Evolutionary conservation across 1,140 invertebrate species (phyloP).

Genomic region (Drosophila lini): DNA sequence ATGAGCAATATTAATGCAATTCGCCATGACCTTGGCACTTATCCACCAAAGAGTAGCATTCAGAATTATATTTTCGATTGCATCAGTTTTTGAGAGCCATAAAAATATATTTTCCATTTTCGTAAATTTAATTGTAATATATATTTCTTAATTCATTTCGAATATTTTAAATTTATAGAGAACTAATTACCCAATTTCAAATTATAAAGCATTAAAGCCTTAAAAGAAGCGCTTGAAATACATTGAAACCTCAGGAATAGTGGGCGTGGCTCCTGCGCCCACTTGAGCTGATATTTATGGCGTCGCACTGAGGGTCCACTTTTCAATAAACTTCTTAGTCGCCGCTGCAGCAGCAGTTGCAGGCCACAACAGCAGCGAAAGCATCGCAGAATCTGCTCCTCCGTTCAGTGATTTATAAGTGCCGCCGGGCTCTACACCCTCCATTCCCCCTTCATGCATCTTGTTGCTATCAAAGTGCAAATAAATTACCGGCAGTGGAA

Average conservation of each 20-base stretch:
- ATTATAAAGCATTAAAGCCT: background rate
- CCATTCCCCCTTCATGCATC: constrained; percentile 53
- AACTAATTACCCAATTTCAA: background rate
- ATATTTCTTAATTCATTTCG: background rate
- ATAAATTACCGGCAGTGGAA: constrained; percentile 67
- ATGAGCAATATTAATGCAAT: constrained; percentile 49
- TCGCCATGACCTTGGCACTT: constrained; percentile 45
- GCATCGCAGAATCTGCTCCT: constrained; percentile 51
- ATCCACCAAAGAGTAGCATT: constrained; percentile 1
- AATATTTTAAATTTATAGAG: too few relatives aligned
- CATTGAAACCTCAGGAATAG: background rate
- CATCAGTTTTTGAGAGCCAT: background rate
- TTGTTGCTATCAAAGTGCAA: constrained; percentile 80
- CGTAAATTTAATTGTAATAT: background rate
- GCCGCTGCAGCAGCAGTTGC: constrained; percentile 35
- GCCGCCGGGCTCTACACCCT: constrained; percentile 16
- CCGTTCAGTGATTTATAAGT: constrained; percentile 66
- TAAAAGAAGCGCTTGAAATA: background rate
- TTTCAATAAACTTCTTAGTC: constrained; percentile 81
- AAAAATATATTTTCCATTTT: background rate
- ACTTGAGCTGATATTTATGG: constrained; percentile 50
- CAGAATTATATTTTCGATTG: background rate
- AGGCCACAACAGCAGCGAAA: constrained; percentile 38
- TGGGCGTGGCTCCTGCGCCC: constrained; percentile 25
- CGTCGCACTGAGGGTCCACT: constrained; percentile 51